Evolutionary conservation across 1,140 invertebrate genomes (phyloP).

Genomic region (Trichonephila clavata): DNA sequence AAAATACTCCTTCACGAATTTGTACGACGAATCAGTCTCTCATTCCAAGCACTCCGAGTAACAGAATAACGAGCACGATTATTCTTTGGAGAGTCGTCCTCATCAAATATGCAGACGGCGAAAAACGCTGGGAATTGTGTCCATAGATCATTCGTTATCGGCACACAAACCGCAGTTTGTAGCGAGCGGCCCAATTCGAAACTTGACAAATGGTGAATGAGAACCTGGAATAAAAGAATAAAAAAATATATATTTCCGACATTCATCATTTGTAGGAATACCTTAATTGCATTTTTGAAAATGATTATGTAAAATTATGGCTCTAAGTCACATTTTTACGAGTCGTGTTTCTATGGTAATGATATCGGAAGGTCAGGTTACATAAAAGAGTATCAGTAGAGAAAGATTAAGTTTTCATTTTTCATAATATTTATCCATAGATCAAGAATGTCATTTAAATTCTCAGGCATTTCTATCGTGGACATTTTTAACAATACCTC

Average conservation of each 20-base stretch:
- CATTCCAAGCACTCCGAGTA: not conserved
- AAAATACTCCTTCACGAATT: slow-evolving; percentile 1
- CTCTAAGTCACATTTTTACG: slow-evolving; percentile 20
- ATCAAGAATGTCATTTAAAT: no score
- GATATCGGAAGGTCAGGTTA: not conserved
- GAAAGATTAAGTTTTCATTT: not conserved
- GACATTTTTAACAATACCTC: no score
- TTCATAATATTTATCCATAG: not conserved
- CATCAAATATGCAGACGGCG: slow-evolving; percentile 64
- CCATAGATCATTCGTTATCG: slow-evolving; percentile 73
- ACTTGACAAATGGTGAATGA: slow-evolving; percentile 75
- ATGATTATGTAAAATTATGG: slow-evolving; percentile 54
- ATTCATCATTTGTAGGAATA: slow-evolving; percentile 58
- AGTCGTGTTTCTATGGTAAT: not conserved
- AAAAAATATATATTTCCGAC: not conserved
- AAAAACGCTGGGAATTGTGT: slow-evolving; percentile 63
- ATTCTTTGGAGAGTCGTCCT: not conserved
- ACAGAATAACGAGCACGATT: not conserved
- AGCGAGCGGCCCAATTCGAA: slow-evolving; percentile 56
- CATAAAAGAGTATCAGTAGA: not conserved
- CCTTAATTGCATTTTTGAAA: slow-evolving; percentile 63
- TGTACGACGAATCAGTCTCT: not conserved
- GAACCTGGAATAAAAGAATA: slow-evolving; percentile 59
- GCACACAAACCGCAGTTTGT: slow-evolving; percentile 63
- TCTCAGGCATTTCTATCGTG: no score